phyloP scores from a whole-genome alignment of 2,113 vertebrate species.

The Lepisosteus oculatus region DNA sequence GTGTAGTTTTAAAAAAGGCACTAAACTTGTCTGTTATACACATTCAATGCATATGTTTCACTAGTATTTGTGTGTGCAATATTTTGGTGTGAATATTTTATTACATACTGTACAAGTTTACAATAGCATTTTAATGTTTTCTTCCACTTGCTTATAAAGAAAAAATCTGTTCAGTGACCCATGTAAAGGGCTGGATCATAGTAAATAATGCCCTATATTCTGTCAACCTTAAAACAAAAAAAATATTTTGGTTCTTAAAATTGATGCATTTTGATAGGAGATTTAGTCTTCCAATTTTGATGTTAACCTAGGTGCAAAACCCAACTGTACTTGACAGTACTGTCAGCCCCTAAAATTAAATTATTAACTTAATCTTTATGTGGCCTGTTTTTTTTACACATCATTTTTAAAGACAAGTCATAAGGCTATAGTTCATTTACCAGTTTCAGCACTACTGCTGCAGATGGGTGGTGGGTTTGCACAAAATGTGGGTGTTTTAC shows the following conservation, averaged over 20 bases:
- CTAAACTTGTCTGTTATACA: constrained; percentile 40
- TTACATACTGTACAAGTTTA: constrained; percentile 45
- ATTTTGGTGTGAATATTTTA: constrained; percentile 47
- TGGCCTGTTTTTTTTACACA: not conserved
- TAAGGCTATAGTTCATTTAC: no score
- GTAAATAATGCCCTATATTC: constrained; percentile 16
- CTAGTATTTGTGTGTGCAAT: constrained; percentile 47
- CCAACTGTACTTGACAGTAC: constrained; percentile 50
- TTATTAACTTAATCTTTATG: constrained; percentile 25
- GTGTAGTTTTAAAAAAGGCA: constrained; percentile 46
- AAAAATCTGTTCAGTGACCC: constrained; percentile 33
- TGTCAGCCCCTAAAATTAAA: constrained; percentile 53
- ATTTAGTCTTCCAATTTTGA: constrained; percentile 57
- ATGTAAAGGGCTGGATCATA: constrained; percentile 29
- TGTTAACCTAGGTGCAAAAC: constrained; percentile 41
- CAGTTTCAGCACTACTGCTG: no score
- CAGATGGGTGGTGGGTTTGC: no score
- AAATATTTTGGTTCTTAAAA: constrained; percentile 14
- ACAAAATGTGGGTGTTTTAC: no score
- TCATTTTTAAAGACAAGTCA: no score
- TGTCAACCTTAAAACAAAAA: constrained; percentile 22
- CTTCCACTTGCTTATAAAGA: constrained; percentile 43
- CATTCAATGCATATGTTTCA: constrained; percentile 46
- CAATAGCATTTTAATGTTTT: constrained; percentile 54
- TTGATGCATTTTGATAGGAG: constrained; percentile 31